Evolutionary conservation across 2,797 vertebrate species (phyloP).

Genomic region (Oreonectes daqikongensis): DNA sequence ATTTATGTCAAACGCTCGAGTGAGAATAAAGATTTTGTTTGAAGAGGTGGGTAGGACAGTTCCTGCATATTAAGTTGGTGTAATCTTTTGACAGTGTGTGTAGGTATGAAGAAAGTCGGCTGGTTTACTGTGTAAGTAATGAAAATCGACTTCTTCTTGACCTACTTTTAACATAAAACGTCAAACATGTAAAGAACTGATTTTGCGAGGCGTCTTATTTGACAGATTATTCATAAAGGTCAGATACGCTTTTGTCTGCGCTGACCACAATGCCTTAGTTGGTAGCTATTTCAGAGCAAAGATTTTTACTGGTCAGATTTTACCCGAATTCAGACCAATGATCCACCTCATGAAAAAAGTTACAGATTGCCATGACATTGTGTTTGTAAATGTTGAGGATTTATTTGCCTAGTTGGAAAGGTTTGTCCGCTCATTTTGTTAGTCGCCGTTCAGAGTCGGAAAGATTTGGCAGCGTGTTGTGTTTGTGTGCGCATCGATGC

Average conservation of each 20-base stretch:
- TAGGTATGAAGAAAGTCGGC: too few species aligned
- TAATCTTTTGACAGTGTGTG: not conserved
- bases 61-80: not conserved
- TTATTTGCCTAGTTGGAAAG: not conserved
- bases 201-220: too few species aligned
- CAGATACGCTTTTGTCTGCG: too few species aligned
- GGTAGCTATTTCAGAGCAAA: too few species aligned
- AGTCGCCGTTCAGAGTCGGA: not conserved
- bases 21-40: not conserved
- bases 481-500: not conserved
- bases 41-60: not conserved
- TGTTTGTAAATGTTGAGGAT: not conserved
- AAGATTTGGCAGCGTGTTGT: slow-evolving; percentile 7
- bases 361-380: too few species aligned
- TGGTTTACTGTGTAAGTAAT: not conserved
- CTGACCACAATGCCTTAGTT: too few species aligned
- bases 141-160: not conserved
- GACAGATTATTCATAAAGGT: too few species aligned
- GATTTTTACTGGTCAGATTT: too few species aligned
- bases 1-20: not conserved
- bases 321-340: too few species aligned
- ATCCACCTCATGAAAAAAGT: too few species aligned
- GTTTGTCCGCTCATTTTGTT: not conserved
- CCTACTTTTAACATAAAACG: too few species aligned
- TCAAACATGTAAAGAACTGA: too few species aligned